Conservation (phyloP, 2,113 vertebrate genomes). For the Dipodomys stephensi region DNA sequence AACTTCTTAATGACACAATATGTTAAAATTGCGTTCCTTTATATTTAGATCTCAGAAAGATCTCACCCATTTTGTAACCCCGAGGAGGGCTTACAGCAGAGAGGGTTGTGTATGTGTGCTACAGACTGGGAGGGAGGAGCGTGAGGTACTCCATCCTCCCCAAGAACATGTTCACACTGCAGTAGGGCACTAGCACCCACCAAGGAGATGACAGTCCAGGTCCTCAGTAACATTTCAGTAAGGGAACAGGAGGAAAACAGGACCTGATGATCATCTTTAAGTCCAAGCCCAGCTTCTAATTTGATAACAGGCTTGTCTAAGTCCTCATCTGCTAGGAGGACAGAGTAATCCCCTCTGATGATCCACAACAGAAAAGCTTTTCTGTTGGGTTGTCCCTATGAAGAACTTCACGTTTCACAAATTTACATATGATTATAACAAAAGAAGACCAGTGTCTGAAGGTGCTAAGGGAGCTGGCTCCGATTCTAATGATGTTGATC, state of each 20-base stretch:
- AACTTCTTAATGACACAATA: slow-evolving; percentile 90
- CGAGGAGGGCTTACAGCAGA: slow-evolving; percentile 70
- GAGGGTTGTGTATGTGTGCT: neutral
- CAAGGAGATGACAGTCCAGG: neutral
- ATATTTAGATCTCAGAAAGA: slow-evolving; percentile 86
- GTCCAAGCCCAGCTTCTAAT: slow-evolving; percentile 46
- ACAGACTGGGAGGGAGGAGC: neutral
- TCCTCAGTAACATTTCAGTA: slow-evolving; percentile 6
- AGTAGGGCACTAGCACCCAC: slow-evolving; percentile 9
- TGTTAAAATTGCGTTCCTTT: slow-evolving; percentile 87
- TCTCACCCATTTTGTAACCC: slow-evolving; percentile 81
- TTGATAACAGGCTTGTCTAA: neutral
- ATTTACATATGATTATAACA: neutral
- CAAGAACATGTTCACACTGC: slow-evolving; percentile 11
- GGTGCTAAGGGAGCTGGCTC: neutral
- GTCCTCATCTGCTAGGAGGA: neutral
- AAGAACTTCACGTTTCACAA: slow-evolving; percentile 37
- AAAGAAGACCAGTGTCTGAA: slow-evolving; percentile 3
- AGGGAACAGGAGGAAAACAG: slow-evolving; percentile 12
- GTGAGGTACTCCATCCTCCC: neutral
- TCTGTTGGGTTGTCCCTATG: neutral
- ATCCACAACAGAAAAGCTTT: slow-evolving; percentile 14
- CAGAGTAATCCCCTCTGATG: neutral
- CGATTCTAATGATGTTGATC: neutral
- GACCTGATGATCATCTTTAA: slow-evolving; percentile 27